Conservation (phyloP, 2,113 vertebrate genomes). For the Todiramphus chloris region DNA sequence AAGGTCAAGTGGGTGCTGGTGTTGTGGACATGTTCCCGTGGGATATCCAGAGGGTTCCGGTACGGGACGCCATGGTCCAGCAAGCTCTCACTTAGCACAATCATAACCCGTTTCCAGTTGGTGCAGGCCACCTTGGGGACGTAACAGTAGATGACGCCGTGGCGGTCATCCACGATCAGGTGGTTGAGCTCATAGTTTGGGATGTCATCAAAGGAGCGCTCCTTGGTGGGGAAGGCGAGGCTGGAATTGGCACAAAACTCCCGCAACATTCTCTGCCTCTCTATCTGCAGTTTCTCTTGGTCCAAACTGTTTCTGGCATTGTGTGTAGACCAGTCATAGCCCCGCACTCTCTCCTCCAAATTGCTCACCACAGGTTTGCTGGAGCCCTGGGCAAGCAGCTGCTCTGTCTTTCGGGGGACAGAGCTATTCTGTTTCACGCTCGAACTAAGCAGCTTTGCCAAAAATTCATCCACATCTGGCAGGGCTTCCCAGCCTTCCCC, state of each 20-base stretch:
- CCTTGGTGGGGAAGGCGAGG: constrained; percentile 88
- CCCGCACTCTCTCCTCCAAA: constrained; percentile 85
- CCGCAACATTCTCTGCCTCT: constrained; percentile 76
- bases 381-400: constrained; percentile 68
- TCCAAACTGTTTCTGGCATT: constrained; percentile 76
- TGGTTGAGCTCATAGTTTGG: constrained; percentile 96
- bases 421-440: not conserved
- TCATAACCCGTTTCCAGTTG: constrained; percentile 99
- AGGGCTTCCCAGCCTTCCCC: constrained; percentile 67
- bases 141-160: constrained; percentile 96
- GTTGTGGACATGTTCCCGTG: constrained; percentile 88
- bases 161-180: constrained; percentile 95
- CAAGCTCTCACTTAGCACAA: constrained; percentile 91
- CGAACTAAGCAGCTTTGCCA: constrained; percentile 80
- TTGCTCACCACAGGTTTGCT: constrained; percentile 65
- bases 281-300: constrained; percentile 80
- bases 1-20: constrained; percentile 93
- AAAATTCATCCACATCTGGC: constrained; percentile 84
- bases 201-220: constrained; percentile 94
- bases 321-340: constrained; percentile 87
- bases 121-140: constrained; percentile 98
- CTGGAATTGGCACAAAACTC: constrained; percentile 86
- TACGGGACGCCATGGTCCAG: constrained; percentile 86
- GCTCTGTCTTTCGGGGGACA: constrained; percentile 31
- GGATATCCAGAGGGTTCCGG: constrained; percentile 87